These are phyloP conservation scores for Ageneiosus marmoratus DNA, from an alignment of 2,113 vertebrate species.

Conservation along the genomic window DNA sequence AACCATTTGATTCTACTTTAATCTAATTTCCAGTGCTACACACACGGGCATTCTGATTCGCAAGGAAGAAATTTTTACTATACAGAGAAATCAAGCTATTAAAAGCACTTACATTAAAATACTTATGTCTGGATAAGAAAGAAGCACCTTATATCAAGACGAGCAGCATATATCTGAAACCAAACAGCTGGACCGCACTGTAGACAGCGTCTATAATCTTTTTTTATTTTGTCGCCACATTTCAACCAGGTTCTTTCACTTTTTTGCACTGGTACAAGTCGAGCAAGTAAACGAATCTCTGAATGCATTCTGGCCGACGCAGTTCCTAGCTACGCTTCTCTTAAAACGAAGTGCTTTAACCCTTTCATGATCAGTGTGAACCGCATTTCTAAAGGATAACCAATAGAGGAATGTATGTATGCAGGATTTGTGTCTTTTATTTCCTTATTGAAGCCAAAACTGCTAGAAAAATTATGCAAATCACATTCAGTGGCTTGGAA, in stretches of 20 bases:
- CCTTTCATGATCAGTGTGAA: slow-evolving; percentile 17
- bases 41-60: slow-evolving; percentile 23
- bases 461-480: slow-evolving; percentile 53
- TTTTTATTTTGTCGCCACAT: slow-evolving; percentile 61
- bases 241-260: slow-evolving; percentile 64
- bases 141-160: slow-evolving; percentile 76
- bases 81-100: slow-evolving; percentile 63
- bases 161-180: slow-evolving; percentile 63
- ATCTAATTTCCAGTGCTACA: slow-evolving; percentile 15
- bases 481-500: slow-evolving; percentile 38
- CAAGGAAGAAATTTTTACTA: slow-evolving; percentile 16
- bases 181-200: slow-evolving; percentile 70
- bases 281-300: slow-evolving; percentile 13
- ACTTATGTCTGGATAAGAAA: slow-evolving; percentile 59
- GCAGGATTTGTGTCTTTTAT: slow-evolving; percentile 38
- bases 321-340: slow-evolving; percentile 22
- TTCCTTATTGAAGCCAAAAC: slow-evolving; percentile 41
- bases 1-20: not conserved
- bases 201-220: slow-evolving; percentile 65
- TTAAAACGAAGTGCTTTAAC: slow-evolving; percentile 23
- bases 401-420: slow-evolving; percentile 47
- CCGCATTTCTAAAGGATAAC: slow-evolving; percentile 29
- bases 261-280: slow-evolving; percentile 66
- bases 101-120: slow-evolving; percentile 50
- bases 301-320: not conserved